Conservation (phyloP, 2,797 vertebrate species). For the Peromyscus attwateri region DNA sequence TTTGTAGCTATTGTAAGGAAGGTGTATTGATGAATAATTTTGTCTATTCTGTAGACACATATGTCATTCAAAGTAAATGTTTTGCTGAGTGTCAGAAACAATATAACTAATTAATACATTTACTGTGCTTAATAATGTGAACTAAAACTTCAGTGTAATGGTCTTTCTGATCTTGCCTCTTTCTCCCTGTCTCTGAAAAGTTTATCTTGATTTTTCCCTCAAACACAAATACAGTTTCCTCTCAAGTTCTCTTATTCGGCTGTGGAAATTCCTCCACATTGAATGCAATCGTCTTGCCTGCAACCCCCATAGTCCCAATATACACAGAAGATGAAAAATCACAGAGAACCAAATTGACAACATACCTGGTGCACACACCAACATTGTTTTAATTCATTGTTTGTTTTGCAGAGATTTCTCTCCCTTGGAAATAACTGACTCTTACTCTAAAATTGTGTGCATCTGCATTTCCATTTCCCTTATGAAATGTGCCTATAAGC, state of each 20-base stretch:
- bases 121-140: neutral
- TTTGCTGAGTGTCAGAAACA: neutral
- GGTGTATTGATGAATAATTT: neutral
- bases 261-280: neutral
- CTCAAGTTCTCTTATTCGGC: neutral
- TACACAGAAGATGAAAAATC: neutral
- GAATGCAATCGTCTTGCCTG: neutral
- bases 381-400: no score
- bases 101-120: neutral
- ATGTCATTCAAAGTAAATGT: neutral
- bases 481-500: neutral
- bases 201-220: neutral
- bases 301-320: neutral
- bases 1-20: neutral
- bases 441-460: neutral
- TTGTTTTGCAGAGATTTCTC: neutral
- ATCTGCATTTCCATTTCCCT: neutral
- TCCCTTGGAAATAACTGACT: neutral
- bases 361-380: accelerated
- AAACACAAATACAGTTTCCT: neutral
- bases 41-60: neutral
- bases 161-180: neutral
- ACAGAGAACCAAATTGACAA: neutral
- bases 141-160: neutral
- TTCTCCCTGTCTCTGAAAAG: neutral